These are phyloP conservation scores for Cassiopea andromeda DNA, from an alignment of 30 jellyfish, hydroid and myxozoan genomes.

Conservation along the genomic window DNA sequence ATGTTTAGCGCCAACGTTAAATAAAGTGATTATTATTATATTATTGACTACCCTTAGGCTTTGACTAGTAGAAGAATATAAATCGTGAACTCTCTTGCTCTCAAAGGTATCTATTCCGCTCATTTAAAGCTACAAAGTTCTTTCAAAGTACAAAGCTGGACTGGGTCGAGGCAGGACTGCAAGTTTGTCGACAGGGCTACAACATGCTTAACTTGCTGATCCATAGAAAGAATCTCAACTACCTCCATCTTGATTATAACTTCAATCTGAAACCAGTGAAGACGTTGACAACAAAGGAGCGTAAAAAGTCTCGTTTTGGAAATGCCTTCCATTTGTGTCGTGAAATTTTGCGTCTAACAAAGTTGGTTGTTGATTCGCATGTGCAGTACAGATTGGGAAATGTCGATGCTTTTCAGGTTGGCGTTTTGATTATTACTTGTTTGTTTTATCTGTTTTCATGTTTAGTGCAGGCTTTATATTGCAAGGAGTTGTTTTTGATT, in stretches of 20 bases:
- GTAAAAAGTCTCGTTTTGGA: conserved; percentile 99
- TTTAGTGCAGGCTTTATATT: no score
- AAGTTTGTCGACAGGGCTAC: conserved; percentile 99
- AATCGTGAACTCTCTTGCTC: no score
- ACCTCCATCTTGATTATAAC: conserved; percentile 97
- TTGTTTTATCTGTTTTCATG: no score
- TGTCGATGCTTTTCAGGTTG: conserved; percentile 99
- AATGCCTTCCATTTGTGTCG: conserved; percentile 99
- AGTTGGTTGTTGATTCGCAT: conserved; percentile 96
- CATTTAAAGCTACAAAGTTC: conserved; percentile 99
- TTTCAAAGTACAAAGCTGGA: conserved; percentile 97
- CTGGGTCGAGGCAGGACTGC: conserved; percentile 99
- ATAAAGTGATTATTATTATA: no score
- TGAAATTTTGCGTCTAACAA: conserved; percentile 93
- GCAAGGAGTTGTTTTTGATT: no score
- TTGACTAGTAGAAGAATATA: no score
- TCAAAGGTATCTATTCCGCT: conserved; percentile 87
- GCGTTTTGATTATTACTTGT: background rate
- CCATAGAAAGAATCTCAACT: conserved; percentile 97
- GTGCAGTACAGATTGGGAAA: conserved; percentile 99
- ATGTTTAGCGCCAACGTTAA: no score
- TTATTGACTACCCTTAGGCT: no score
- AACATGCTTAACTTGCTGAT: conserved; percentile 96
- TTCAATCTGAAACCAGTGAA: conserved; percentile 98
- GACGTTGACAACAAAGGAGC: conserved; percentile 97